Conservation (phyloP, 1,140 invertebrate genomes). For the Aphis craccivora region DNA sequence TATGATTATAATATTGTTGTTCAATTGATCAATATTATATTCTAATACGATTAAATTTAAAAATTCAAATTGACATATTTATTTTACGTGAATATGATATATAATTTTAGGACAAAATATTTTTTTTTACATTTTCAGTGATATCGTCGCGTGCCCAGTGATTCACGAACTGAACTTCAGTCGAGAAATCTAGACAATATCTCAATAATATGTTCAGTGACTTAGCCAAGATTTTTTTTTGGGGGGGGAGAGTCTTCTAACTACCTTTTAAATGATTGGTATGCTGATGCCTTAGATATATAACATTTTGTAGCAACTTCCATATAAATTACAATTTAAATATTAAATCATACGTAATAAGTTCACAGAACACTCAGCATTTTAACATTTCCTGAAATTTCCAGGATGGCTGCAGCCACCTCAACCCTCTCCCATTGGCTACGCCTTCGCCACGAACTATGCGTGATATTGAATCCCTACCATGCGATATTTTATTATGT, state of each 20-base stretch:
- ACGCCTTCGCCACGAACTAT: not conserved
- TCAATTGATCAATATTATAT: not conserved
- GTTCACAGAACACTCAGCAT: not conserved
- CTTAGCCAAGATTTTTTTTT: not conserved
- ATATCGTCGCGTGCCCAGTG: not conserved
- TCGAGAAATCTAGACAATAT: not conserved
- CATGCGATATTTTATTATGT: not conserved
- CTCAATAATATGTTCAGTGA: not conserved
- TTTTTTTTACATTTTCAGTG: conserved; percentile 23
- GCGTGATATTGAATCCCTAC: not conserved
- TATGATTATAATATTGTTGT: not conserved
- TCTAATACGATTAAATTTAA: not conserved
- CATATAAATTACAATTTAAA: not conserved
- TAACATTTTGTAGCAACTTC: not conserved
- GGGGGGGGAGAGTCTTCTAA: too few species aligned
- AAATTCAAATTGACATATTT: not conserved
- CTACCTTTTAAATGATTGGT: not conserved
- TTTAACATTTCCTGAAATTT: not conserved
- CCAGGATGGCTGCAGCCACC: not conserved
- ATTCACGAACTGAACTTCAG: not conserved
- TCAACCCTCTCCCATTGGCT: not conserved
- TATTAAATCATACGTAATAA: not conserved
- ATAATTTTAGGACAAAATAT: not conserved
- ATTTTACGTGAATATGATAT: not conserved
- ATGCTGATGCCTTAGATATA: not conserved